Conservation (phyloP, 2,888 invertebrate species). For the Pantelozetes paolii region DNA sequence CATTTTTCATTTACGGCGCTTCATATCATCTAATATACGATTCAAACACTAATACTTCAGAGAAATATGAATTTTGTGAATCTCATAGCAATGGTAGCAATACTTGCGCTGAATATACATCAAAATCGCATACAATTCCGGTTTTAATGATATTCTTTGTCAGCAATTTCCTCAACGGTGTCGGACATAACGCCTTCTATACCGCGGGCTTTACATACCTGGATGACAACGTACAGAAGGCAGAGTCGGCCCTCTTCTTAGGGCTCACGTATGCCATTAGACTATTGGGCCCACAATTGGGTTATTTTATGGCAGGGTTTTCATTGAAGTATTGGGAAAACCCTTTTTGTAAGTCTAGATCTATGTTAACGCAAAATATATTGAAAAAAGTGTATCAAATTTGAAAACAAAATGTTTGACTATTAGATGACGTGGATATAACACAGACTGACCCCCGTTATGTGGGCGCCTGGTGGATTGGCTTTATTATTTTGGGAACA, state of each 20-base stretch:
- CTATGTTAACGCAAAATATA: background rate
- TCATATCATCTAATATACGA: conserved; percentile 38
- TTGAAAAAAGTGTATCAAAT: background rate
- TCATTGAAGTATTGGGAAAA: conserved; percentile 46
- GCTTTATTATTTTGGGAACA: conserved; percentile 47
- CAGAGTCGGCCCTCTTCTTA: conserved; percentile 45
- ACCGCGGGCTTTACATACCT: conserved; percentile 44
- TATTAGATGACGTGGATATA: conserved; percentile 46
- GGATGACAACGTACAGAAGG: conserved; percentile 46
- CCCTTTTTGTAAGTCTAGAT: conserved; percentile 46
- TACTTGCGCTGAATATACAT: background rate
- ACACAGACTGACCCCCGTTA: conserved; percentile 47
- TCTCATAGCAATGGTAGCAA: background rate
- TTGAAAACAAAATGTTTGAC: background rate
- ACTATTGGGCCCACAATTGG: conserved; percentile 46
- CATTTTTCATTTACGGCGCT: conserved; percentile 45
- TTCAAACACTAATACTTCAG: background rate
- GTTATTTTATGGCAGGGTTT: conserved; percentile 46
- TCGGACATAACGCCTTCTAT: conserved; percentile 45
- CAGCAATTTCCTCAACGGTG: conserved; percentile 44
- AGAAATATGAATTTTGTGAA: conserved; percentile 30
- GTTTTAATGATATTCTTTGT: conserved; percentile 43
- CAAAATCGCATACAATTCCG: conserved; percentile 37
- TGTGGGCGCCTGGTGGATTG: conserved; percentile 50
- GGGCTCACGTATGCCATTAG: conserved; percentile 44